These are phyloP conservation scores for Sebastolobus alascanus DNA, from an alignment of 2,797 vertebrate genomes.

Conservation along the genomic window DNA sequence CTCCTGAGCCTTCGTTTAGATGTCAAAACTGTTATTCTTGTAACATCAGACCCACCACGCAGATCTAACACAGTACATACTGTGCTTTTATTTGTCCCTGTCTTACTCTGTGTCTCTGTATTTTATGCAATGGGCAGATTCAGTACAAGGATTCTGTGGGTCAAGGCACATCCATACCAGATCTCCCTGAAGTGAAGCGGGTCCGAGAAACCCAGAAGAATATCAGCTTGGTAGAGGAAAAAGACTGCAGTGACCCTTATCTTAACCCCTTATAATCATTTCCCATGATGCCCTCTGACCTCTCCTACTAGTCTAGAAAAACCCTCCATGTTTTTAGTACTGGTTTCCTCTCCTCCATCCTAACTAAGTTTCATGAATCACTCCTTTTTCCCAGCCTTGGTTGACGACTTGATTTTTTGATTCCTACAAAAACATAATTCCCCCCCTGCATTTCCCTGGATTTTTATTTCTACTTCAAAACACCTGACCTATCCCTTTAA, in stretches of 20 bases:
- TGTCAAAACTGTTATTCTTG: background rate
- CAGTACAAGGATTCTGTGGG: slow-evolving; percentile 96
- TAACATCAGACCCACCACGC: no score
- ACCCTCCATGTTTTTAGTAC: background rate
- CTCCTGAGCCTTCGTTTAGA: slow-evolving; percentile 19
- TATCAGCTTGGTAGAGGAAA: slow-evolving; percentile 95
- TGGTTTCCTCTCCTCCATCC: slow-evolving; percentile 47
- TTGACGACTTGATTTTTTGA: background rate
- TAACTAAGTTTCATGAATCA: slow-evolving; percentile 52
- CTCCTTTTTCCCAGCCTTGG: background rate
- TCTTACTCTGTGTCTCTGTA: slow-evolving; percentile 63
- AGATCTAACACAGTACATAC: no score
- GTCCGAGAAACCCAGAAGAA: slow-evolving; percentile 98
- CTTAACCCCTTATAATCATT: slow-evolving; percentile 7
- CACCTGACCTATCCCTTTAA: background rate
- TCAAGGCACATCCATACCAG: slow-evolving; percentile 93
- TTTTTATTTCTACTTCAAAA: background rate
- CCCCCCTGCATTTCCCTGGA: background rate
- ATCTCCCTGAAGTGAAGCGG: slow-evolving; percentile 95
- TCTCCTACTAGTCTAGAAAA: no score
- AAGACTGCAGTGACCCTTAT: slow-evolving; percentile 40
- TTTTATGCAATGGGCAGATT: slow-evolving; percentile 83
- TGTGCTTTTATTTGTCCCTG: background rate
- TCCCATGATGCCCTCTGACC: no score
- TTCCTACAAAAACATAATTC: background rate